These are phyloP conservation scores for Tarsius wallacei DNA, from an alignment of 2,797 vertebrate species.

Conservation along the genomic window DNA sequence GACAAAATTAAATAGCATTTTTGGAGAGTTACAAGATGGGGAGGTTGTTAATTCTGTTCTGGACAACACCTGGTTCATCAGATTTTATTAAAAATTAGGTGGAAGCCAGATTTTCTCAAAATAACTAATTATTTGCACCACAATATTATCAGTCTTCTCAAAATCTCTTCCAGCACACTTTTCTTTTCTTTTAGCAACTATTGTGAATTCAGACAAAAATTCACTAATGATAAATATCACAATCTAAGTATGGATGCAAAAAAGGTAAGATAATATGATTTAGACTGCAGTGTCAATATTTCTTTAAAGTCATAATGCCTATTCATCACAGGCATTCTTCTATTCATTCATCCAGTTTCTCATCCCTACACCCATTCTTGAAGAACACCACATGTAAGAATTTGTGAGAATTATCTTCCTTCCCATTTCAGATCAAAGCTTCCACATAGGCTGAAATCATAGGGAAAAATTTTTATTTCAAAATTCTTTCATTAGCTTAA, in stretches of 20 bases:
- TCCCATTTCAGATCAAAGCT: conserved; percentile 37
- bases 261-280: background rate
- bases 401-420: background rate
- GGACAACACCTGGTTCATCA: background rate
- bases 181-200: background rate
- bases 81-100: conserved; percentile 61
- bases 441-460: conserved; percentile 42
- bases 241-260: background rate
- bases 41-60: background rate
- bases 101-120: conserved; percentile 14
- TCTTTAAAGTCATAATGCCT: conserved; percentile 37
- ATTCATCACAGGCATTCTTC: background rate
- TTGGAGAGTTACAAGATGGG: background rate
- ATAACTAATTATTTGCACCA: conserved; percentile 17
- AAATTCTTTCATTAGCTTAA: conserved; percentile 39
- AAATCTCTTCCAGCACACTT: background rate
- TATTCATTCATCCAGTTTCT: background rate
- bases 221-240: conserved; percentile 50
- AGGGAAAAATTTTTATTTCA: conserved; percentile 43
- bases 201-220: background rate
- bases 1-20: conserved; percentile 17
- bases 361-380: background rate
- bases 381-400: background rate
- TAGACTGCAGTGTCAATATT: conserved; percentile 9
- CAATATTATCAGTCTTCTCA: background rate